phyloP scores from a whole-genome alignment of 2,113 vertebrate genomes.

The Thryonomys swinderianus region DNA sequence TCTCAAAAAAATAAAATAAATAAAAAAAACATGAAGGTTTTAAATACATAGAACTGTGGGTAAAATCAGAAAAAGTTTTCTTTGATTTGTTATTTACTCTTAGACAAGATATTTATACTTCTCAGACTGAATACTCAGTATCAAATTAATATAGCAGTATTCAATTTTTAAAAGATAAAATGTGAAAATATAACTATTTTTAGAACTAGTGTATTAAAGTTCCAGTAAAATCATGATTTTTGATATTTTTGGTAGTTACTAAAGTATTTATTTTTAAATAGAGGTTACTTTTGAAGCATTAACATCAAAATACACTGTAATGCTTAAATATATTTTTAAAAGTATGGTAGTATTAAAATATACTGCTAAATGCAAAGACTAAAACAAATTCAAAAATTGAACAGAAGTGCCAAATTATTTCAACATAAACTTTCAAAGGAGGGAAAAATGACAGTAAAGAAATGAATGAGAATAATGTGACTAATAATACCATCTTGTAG shows the following conservation, averaged over 20 bases:
- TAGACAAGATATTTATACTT: not conserved
- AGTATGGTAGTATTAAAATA: not conserved
- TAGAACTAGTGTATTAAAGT: not conserved
- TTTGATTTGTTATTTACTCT: not conserved
- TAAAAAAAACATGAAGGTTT: not conserved
- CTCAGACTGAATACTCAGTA: not conserved
- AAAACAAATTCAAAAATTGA: not conserved
- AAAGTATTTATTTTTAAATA: slow-evolving; percentile 30
- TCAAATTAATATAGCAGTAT: not conserved
- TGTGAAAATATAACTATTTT: not conserved
- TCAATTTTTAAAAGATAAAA: not conserved
- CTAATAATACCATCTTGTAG: not conserved
- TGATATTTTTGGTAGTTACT: not conserved
- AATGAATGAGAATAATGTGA: not conserved
- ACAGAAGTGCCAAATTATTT: not conserved
- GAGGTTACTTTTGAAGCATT: not conserved
- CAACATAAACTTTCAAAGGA: not conserved
- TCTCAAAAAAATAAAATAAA: no score
- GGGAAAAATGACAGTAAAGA: accelerated
- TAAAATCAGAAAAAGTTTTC: not conserved
- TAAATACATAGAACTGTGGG: not conserved
- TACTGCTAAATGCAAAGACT: not conserved
- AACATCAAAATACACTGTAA: not conserved
- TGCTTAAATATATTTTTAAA: not conserved
- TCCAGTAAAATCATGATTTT: not conserved